Evolutionary conservation across 2,888 invertebrate genomes (phyloP).

Genomic region (Mystacides longicornis): DNA sequence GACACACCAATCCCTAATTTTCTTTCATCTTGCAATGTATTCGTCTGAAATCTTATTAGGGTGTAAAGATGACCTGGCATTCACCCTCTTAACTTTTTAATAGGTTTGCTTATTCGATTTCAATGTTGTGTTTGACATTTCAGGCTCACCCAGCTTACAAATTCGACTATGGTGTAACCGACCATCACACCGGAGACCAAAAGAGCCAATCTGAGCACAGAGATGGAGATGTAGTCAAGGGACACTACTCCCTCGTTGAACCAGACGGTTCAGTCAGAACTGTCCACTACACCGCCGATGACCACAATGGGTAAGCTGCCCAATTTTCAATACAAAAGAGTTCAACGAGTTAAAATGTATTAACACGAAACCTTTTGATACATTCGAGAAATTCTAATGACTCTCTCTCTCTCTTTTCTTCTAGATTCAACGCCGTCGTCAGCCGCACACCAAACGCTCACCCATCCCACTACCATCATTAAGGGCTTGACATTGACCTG

Average conservation of each 20-base stretch:
- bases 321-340: too few relatives aligned
- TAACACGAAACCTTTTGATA: too few relatives aligned
- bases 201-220: constrained; percentile 24
- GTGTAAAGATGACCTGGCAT: too few relatives aligned
- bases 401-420: constrained; percentile 4
- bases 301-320: constrained; percentile 24
- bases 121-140: not conserved
- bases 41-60: too few relatives aligned
- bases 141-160: constrained; percentile 25
- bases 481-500: too few relatives aligned
- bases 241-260: constrained; percentile 24
- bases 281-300: constrained; percentile 25
- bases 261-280: constrained; percentile 24
- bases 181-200: constrained; percentile 24
- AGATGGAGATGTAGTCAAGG: constrained; percentile 25
- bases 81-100: too few relatives aligned
- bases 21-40: too few relatives aligned
- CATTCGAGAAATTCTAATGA: too few relatives aligned
- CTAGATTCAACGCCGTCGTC: constrained; percentile 32
- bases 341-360: too few relatives aligned
- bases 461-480: constrained; percentile 19
- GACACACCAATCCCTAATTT: too few relatives aligned
- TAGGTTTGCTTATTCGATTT: too few relatives aligned
- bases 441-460: constrained; percentile 17
- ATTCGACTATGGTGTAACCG: constrained; percentile 23